A percentile compares a stretch with the other conserved stretches of the same genome.
phyloP scores from a whole-genome alignment of 2,113 vertebrate genomes.

The Centropus bengalensis region DNA sequence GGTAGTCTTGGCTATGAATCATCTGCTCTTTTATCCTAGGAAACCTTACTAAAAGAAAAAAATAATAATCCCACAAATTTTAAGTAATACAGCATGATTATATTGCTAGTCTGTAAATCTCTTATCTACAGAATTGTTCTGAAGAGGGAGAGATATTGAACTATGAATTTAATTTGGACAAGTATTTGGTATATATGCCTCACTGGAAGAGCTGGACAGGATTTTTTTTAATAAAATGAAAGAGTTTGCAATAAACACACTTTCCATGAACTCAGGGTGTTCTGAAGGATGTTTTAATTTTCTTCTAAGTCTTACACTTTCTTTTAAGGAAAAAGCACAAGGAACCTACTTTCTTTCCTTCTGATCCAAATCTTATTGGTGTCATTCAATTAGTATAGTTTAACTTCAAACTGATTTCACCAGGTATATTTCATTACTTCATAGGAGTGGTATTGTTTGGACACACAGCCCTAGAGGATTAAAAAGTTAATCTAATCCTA shows the following conservation, averaged over 20 bases:
- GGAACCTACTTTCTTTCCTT: neutral
- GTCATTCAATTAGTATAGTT: neutral
- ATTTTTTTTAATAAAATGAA: neutral
- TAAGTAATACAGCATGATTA: neutral
- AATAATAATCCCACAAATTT: neutral
- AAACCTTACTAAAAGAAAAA: neutral
- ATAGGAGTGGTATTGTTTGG: neutral
- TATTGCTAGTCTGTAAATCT: neutral
- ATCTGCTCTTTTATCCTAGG: neutral
- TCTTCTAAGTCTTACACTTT: neutral
- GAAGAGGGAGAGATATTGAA: neutral
- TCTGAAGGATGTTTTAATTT: neutral
- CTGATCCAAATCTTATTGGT: neutral
- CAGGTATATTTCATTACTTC: neutral
- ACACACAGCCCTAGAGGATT: neutral
- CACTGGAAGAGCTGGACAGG: neutral
- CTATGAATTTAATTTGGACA: neutral
- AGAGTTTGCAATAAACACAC: neutral
- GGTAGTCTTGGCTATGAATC: neutral
- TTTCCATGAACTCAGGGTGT: neutral
- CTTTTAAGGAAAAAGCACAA: neutral
- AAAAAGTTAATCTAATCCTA: neutral
- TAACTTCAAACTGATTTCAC: neutral
- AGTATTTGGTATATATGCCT: neutral
- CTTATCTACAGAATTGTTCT: neutral